Conservation (phyloP, 2,113 vertebrate species). For the Oreotrochilus melanogaster region DNA sequence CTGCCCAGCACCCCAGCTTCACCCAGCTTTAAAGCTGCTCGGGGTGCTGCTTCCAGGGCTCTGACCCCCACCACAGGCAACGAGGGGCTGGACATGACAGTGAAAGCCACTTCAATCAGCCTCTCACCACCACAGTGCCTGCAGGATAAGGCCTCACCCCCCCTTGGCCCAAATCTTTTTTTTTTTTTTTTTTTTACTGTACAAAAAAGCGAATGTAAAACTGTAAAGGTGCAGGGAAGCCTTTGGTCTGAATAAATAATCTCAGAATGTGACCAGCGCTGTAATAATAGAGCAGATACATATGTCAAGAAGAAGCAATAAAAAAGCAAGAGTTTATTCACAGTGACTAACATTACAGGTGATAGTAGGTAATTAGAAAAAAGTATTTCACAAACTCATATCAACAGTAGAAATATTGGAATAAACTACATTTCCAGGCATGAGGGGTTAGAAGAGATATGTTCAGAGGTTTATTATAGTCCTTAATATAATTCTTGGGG, state of each 20-base stretch:
- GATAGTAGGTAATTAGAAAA: background rate
- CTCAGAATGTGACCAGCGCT: background rate
- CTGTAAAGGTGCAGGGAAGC: background rate
- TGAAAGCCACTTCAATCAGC: background rate
- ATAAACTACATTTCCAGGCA: background rate
- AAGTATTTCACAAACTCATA: background rate
- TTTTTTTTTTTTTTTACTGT: background rate
- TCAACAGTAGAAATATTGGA: background rate
- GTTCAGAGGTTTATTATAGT: background rate
- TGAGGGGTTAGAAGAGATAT: background rate
- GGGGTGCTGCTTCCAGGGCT: fast-evolving
- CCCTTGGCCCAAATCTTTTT: background rate
- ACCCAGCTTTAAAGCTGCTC: fast-evolving
- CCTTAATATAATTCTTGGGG: background rate
- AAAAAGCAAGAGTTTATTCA: background rate
- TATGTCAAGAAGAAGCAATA: background rate
- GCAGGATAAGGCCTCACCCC: fast-evolving
- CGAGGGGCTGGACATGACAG: fast-evolving
- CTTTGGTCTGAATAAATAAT: background rate
- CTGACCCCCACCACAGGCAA: background rate
- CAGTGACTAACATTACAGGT: background rate
- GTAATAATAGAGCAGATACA: background rate
- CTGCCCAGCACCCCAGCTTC: background rate
- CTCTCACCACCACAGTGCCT: background rate
- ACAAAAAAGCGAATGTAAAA: background rate